These are phyloP conservation scores for Lepidurus couesii DNA, from an alignment of 1,140 invertebrate species.

Conservation along the genomic window DNA sequence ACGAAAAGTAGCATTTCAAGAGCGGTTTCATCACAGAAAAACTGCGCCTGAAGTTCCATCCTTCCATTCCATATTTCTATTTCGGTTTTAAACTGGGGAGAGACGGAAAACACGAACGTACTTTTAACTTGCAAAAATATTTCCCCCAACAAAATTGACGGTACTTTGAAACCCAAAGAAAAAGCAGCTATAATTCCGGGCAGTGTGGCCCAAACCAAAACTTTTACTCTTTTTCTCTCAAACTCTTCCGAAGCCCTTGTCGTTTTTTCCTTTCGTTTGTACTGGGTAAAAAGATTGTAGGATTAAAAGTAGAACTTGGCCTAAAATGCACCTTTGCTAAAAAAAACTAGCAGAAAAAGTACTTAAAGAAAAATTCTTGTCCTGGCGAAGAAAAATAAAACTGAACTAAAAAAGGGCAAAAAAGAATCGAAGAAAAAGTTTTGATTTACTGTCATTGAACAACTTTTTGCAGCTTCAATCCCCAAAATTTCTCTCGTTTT, in stretches of 20 bases:
- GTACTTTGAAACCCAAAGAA: neutral
- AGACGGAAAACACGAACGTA: neutral
- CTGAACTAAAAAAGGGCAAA: no score
- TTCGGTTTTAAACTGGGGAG: neutral
- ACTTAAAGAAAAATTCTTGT: no score
- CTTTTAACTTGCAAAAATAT: neutral
- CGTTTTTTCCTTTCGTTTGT: neutral
- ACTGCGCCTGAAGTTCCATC: conserved; percentile 3
- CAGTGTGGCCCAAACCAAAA: neutral
- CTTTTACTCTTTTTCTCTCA: neutral
- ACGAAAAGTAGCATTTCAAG: neutral
- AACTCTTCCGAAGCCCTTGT: neutral
- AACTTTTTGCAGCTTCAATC: neutral
- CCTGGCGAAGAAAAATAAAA: no score
- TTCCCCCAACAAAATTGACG: neutral
- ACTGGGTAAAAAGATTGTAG: no score
- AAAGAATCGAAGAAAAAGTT: neutral
- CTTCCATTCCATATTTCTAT: neutral
- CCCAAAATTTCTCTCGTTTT: neutral
- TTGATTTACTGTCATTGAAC: neutral
- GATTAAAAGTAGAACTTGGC: no score
- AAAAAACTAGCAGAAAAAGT: no score
- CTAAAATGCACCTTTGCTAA: no score
- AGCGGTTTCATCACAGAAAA: conserved; percentile 19
- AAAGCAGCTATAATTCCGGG: neutral